Conservation (phyloP, 2,888 invertebrate genomes). For the Chloromyia formosa region DNA sequence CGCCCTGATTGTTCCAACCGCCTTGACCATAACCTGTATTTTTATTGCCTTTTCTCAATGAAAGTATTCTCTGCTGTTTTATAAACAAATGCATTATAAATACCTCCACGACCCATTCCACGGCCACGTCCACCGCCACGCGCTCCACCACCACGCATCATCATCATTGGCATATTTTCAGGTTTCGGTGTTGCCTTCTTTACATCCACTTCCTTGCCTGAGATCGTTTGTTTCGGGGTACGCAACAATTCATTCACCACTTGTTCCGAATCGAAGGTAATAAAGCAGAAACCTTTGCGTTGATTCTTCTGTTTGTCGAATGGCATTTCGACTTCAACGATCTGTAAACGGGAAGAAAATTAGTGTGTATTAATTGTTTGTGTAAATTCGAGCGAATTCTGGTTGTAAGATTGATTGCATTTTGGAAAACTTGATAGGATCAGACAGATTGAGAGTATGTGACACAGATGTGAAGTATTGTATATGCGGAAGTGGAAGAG, state of each 20-base stretch:
- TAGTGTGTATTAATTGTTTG: constrained; percentile 13
- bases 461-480: no score
- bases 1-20: constrained; percentile 69
- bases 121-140: constrained; percentile 73
- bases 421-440: no score
- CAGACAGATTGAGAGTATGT: no score
- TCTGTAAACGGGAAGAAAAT: constrained; percentile 68
- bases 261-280: constrained; percentile 95
- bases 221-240: constrained; percentile 91
- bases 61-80: constrained; percentile 18
- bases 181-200: constrained; percentile 94
- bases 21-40: constrained; percentile 66
- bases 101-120: constrained; percentile 72
- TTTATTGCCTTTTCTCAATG: constrained; percentile 40
- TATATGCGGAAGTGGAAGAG: no score
- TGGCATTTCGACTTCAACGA: constrained; percentile 95
- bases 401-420: no score
- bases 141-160: constrained; percentile 71
- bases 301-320: constrained; percentile 97
- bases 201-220: constrained; percentile 94
- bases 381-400: constrained; percentile 9
- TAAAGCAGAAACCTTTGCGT: constrained; percentile 96
- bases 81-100: constrained; percentile 45
- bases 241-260: constrained; percentile 91
- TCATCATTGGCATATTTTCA: constrained; percentile 73